phyloP scores from a whole-genome alignment of 2,888 invertebrate genomes.

The Piscicola geometra region DNA sequence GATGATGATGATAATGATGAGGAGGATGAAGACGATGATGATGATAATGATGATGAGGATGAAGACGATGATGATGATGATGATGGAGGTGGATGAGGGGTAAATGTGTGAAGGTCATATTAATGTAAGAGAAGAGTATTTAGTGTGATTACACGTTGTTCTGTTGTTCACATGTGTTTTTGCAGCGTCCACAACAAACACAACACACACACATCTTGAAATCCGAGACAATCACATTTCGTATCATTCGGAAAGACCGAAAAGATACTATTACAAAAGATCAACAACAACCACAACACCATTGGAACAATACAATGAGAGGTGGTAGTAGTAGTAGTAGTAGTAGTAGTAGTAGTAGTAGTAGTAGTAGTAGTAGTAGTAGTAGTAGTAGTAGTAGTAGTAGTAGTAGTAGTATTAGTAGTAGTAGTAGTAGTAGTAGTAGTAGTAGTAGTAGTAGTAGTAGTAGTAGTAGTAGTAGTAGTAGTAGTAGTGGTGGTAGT shows the following conservation, averaged over 20 bases:
- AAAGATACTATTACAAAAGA: too few species aligned
- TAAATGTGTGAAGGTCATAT: too few species aligned
- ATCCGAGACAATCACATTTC: too few species aligned
- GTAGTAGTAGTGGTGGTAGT: slow-evolving; percentile 16
- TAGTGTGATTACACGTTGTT: too few species aligned
- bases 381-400: slow-evolving; percentile 18
- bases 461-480: slow-evolving; percentile 18
- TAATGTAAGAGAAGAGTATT: too few species aligned
- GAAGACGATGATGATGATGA: slow-evolving; percentile 24
- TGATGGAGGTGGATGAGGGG: neutral
- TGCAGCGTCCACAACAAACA: too few species aligned
- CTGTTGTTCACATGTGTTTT: too few species aligned
- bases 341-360: slow-evolving; percentile 36
- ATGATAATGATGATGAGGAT: slow-evolving; percentile 27
- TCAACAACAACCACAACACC: too few species aligned
- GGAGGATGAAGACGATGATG: slow-evolving; percentile 18
- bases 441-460: slow-evolving; percentile 18
- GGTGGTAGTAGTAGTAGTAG: slow-evolving; percentile 28
- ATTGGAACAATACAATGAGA: too few species aligned
- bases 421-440: slow-evolving; percentile 18
- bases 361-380: slow-evolving; percentile 29
- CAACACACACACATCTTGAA: too few species aligned
- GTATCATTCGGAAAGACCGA: too few species aligned
- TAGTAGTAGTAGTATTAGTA: slow-evolving; percentile 15
- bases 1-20: slow-evolving; percentile 17